These are phyloP conservation scores for Torymus aiolomorphi DNA, from an alignment of 2,888 invertebrate genomes.

Conservation along the genomic window DNA sequence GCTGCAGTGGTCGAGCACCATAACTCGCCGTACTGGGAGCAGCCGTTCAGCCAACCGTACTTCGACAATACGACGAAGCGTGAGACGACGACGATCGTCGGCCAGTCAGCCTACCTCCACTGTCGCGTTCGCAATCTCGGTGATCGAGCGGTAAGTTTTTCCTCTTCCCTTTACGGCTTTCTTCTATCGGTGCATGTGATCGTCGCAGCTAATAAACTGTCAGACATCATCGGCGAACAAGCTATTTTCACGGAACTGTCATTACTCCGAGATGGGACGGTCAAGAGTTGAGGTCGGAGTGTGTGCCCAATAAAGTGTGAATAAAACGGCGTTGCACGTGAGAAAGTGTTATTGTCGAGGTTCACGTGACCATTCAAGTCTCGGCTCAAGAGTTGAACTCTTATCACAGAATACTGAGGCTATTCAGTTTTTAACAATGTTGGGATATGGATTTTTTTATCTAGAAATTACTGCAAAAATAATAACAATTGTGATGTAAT, in stretches of 20 bases:
- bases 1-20: constrained; percentile 71
- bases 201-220: not conserved
- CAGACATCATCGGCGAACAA: too few species aligned
- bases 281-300: not conserved
- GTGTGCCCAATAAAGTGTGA: not conserved
- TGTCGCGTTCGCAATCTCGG: constrained; percentile 91
- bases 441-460: too few species aligned
- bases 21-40: constrained; percentile 75
- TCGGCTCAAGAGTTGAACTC: too few species aligned
- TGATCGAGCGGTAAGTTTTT: constrained; percentile 88
- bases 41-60: constrained; percentile 90
- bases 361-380: too few species aligned
- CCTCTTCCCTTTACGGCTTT: not conserved
- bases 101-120: constrained; percentile 90
- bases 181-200: constrained; percentile 15
- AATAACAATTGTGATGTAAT: too few species aligned
- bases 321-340: too few species aligned
- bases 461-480: too few species aligned
- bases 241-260: too few species aligned
- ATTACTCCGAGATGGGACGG: not conserved
- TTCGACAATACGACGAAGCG: constrained; percentile 91
- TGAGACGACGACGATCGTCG: constrained; percentile 90
- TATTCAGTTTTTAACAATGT: too few species aligned
- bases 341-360: too few species aligned
- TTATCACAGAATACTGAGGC: too few species aligned